Evolutionary conservation across 2,888 invertebrate species (phyloP).

Genomic region (Drosophila austrosaltans): DNA sequence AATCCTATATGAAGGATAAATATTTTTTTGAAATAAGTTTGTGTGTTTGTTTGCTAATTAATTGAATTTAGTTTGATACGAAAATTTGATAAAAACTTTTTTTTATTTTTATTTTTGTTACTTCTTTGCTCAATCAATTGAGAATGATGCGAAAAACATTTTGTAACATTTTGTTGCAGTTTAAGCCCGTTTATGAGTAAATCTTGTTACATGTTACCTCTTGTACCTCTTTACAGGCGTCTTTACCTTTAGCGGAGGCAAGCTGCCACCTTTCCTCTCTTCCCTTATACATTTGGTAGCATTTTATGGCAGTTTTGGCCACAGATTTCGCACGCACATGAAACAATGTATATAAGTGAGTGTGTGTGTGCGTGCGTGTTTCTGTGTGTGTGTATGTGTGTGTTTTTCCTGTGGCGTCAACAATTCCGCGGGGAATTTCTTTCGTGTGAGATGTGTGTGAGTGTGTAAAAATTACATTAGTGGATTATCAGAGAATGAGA

Average conservation of each 20-base stretch:
- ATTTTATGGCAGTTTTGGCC: constrained; percentile 33
- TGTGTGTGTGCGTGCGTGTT: neutral
- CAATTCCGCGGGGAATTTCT: constrained; percentile 34
- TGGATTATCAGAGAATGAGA: constrained; percentile 53
- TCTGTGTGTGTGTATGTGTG: constrained; percentile 11
- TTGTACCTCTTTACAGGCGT: constrained; percentile 6
- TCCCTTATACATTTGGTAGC: constrained; percentile 24
- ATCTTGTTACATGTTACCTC: neutral
- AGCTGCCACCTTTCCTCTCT: neutral
- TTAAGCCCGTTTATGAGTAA: constrained; percentile 20
- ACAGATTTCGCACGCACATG: constrained; percentile 33
- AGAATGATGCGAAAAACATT: constrained; percentile 11
- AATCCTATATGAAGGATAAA: neutral
- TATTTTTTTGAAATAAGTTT: neutral
- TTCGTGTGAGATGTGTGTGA: constrained; percentile 30
- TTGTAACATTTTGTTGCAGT: constrained; percentile 14
- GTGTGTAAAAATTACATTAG: constrained; percentile 61
- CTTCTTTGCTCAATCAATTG: constrained; percentile 3
- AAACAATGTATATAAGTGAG: neutral
- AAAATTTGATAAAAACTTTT: neutral
- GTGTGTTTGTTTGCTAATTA: constrained; percentile 4
- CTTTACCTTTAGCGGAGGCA: neutral
- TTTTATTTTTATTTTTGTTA: neutral
- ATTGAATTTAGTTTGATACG: constrained; percentile 7
- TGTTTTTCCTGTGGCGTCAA: constrained; percentile 16